Evolutionary conservation across 2,888 invertebrate species (phyloP), one percentile per base, ranked within the genome.

Genomic region (Epicampocera succincta): DNA sequence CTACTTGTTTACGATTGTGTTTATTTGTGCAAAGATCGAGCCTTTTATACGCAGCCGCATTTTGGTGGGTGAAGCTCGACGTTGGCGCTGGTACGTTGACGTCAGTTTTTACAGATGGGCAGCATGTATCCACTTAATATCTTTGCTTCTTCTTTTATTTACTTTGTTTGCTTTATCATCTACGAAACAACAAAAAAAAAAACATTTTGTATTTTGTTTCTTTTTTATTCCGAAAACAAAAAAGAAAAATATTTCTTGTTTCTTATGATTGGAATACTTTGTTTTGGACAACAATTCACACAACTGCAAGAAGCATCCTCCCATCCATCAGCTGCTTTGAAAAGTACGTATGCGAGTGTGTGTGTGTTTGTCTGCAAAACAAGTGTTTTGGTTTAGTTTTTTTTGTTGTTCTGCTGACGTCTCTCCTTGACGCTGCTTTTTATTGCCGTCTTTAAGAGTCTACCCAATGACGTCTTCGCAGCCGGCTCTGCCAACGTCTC

Each of bases 31-130:
- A 54, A 80, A 84, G 78, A 71, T 80, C 76, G 76, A 66, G 80
- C 76, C 83, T 84, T 84, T 83, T 84, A 84, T 84, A 84, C 65
- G 84, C 83, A 78, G 78, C 76, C 58, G 66, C 74, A 19, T 77
- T 84, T 84, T 84, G 71, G 80, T 80, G 80, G 84, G 82, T 84
- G 84, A 84, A 76, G 79, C 76, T 50, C 63, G 46, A 80, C 72
- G 79, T 15, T 52, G 40, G 15, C 72, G 72, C 58, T 68, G 44
- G 29, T 61, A 74, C 75, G 71, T 72, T 38, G 25, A 58, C 83
- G 80, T 69, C 61, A 33, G 72, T 76, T 71, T 80, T 73, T 76
- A 81, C 80, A 73, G 68, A 68, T 72, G 25, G 60, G 68, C 80
- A 76, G 76, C 66, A 73, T 66, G 38, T 61, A 71, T 54, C 73